phyloP scores from a whole-genome alignment of 2,113 vertebrate species.

The Chloropsis cyanopogon region DNA sequence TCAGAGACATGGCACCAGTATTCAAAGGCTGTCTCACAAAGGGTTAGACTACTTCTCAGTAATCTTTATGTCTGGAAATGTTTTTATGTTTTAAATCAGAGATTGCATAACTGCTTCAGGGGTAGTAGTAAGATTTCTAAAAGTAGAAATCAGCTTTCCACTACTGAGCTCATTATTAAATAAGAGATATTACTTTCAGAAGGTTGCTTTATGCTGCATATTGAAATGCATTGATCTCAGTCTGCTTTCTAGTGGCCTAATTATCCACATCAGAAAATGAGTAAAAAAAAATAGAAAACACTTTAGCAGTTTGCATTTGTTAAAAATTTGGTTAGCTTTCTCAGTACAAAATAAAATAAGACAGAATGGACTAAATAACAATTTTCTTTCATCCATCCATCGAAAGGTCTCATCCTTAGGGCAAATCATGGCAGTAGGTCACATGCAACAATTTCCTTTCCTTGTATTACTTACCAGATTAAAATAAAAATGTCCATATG shows the following conservation, averaged over 20 bases:
- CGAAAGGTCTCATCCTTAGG: background rate
- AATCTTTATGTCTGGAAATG: background rate
- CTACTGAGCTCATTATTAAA: background rate
- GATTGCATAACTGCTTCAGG: background rate
- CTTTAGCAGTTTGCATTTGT: background rate
- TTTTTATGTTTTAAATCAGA: background rate
- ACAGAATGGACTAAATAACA: background rate
- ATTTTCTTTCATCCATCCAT: background rate
- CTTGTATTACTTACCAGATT: background rate
- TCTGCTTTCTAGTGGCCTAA: background rate
- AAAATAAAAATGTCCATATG: background rate
- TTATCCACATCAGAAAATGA: background rate
- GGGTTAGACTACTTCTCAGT: background rate
- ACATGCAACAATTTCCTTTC: background rate
- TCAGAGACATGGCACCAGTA: background rate
- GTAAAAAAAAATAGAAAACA: background rate
- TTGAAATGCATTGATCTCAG: background rate
- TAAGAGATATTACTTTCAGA: background rate
- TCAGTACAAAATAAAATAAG: background rate
- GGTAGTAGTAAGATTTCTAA: background rate
- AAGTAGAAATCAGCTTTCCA: background rate
- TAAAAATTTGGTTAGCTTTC: background rate
- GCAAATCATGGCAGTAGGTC: background rate
- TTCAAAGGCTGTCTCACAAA: background rate
- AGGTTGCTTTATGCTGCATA: background rate